These are phyloP conservation scores for Ramphastos sulfuratus DNA, from an alignment of 2,113 vertebrate species.

Conservation along the genomic window DNA sequence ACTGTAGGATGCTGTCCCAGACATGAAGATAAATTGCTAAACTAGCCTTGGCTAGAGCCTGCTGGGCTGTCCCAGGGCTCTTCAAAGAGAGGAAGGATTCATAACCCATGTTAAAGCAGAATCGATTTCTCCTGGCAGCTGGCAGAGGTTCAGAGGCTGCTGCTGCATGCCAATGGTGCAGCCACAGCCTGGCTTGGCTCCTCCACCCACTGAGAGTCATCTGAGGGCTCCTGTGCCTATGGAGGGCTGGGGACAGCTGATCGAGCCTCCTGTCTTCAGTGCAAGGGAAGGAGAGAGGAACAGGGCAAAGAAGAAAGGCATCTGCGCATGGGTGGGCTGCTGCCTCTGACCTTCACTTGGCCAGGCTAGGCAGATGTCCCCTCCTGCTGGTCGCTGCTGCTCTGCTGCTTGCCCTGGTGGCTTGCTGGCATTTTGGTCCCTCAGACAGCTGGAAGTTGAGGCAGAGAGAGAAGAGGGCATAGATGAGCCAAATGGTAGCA, in stretches of 20 bases:
- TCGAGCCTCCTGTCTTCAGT: background rate
- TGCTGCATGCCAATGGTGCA: accelerated
- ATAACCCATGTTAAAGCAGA: background rate
- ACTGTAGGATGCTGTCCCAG: background rate
- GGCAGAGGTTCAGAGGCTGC: background rate
- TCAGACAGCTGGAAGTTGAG: background rate
- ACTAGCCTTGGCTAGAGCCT: background rate
- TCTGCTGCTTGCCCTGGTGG: background rate
- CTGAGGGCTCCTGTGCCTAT: background rate
- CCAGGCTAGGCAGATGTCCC: background rate
- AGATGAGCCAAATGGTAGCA: accelerated
- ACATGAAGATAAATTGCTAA: background rate
- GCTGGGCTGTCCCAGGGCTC: background rate
- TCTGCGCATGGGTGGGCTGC: background rate
- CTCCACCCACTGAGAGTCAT: background rate
- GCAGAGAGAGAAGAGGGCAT: background rate
- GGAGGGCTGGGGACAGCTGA: background rate
- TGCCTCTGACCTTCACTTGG: background rate
- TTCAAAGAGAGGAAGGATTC: background rate
- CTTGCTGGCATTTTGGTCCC: background rate
- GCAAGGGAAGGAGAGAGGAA: background rate
- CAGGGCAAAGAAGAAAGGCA: background rate
- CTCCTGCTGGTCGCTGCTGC: background rate
- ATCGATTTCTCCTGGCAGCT: background rate
- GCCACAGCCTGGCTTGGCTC: background rate